Percentiles rank a stretch among this genome's conserved stretches.
phyloP scores from a whole-genome alignment of 2,888 invertebrate genomes.

The Tipula lateralis region DNA sequence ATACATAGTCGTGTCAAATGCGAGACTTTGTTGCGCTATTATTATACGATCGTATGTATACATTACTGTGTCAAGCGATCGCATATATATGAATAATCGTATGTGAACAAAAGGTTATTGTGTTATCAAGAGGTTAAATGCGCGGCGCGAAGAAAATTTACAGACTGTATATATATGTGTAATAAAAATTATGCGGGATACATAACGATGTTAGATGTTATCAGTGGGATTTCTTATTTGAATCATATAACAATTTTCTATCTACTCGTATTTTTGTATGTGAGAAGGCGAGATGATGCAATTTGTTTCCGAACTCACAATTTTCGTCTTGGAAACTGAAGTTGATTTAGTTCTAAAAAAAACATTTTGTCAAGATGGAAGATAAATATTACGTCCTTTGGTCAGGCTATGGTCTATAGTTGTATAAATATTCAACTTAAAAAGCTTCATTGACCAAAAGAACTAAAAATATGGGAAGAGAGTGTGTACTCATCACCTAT shows the following conservation, averaged over 20 bases:
- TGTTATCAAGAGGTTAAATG: constrained; percentile 16
- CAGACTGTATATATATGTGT: not conserved
- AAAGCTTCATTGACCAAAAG: no score
- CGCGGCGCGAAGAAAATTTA: not conserved
- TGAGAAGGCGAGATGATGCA: not conserved
- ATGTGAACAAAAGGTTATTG: not conserved
- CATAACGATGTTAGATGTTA: not conserved
- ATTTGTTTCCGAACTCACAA: no score
- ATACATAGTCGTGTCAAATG: not conserved
- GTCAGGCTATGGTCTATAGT: no score
- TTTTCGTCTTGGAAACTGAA: no score
- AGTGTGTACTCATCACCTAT: no score
- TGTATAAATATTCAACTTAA: no score
- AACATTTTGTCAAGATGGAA: no score
- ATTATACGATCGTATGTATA: not conserved
- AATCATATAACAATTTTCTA: not conserved
- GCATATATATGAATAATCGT: not conserved
- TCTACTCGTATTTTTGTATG: not conserved
- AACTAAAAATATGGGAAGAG: no score
- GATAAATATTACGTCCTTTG: no score
- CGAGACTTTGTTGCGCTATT: not conserved
- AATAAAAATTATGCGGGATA: not conserved
- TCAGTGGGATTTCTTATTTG: not conserved
- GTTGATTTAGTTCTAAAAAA: no score
- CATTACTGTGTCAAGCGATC: not conserved